Conservation (phyloP, 2,113 vertebrate genomes). For the Empidonax alnorum region DNA sequence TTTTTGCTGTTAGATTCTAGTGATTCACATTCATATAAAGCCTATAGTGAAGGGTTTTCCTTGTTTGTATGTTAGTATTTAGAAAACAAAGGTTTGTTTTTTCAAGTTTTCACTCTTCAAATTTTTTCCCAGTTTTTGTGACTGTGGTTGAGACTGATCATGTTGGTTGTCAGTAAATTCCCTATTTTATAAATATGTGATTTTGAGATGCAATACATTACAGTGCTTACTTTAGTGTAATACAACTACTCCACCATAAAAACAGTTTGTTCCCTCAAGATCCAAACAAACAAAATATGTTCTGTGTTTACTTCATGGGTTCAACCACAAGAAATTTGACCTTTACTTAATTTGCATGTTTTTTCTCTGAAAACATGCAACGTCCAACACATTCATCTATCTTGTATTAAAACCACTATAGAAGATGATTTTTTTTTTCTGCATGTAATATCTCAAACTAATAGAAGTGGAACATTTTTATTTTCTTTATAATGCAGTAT, state of each 20-base stretch:
- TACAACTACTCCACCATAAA: background rate
- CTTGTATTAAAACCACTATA: background rate
- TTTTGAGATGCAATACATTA: slow-evolving; percentile 6
- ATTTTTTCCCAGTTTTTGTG: background rate
- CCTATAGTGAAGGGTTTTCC: background rate
- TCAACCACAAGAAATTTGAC: slow-evolving; percentile 31
- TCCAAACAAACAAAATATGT: slow-evolving; percentile 40
- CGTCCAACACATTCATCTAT: background rate
- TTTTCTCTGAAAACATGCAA: background rate
- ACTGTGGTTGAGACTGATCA: background rate
- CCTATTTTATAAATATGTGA: background rate
- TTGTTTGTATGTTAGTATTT: background rate
- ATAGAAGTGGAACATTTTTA: background rate
- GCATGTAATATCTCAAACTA: background rate
- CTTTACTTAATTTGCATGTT: background rate
- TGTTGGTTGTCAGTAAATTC: background rate
- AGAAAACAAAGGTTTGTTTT: background rate
- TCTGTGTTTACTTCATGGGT: slow-evolving; percentile 4
- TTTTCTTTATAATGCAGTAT: background rate
- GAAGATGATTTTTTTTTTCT: background rate
- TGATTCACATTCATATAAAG: background rate
- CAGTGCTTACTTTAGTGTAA: slow-evolving; percentile 5
- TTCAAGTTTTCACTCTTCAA: background rate
- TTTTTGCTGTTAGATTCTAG: background rate
- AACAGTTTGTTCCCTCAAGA: slow-evolving; percentile 26